Evolutionary conservation across 2,797 vertebrate genomes (phyloP), one percentile per base, ranked within the genome.

Genomic region (Myiotriccus ornatus): DNA sequence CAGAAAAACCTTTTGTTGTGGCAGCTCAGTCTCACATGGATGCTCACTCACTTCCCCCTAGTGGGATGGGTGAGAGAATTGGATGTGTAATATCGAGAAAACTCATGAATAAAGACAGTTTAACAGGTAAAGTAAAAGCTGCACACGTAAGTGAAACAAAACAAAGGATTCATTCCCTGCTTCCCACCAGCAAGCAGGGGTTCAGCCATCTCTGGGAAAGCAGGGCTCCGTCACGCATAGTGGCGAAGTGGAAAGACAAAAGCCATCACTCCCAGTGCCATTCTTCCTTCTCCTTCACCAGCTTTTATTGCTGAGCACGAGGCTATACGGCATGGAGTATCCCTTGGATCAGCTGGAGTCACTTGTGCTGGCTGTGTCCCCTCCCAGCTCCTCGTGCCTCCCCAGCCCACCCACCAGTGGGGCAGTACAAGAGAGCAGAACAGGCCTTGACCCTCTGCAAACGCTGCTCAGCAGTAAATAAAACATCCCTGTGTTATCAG

Each of bases 181-280:
- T 59, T 41, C 57, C 30, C 30, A 62, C 2, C 0, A 7, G 39
- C 35, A n/a, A 20, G 12, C 21, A 69, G n/a, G 22, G 14, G 3
- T 19, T 89, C 52, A 50, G 25, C 12, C 18, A 32, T 1, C 4
- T 1, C 32, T 53, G 57, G 50, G 28, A 79, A 4, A 63, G 19
- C 15, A 20, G 24, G 14, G 14, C 18, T 60, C 8, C 20, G 7
- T 25, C 49, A 39, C 0, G 0, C 1, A 0, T 3, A 22, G 10
- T 0, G 2, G 28, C 28, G 5, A 24, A 10, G 17, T 34, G 16
- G 37, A 10, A 62, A 90, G 30, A 82, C 5, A 68, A 32, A 24
- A 0, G 0, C 4, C 20, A 35, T 47, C 25, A 18, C 46, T 30
- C 10, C 6, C 12, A 60, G 3, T 0, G 0, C 14, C 15, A 8